phyloP scores from a whole-genome alignment of 1,140 invertebrate genomes.

The Platorchestia sp. region DNA sequence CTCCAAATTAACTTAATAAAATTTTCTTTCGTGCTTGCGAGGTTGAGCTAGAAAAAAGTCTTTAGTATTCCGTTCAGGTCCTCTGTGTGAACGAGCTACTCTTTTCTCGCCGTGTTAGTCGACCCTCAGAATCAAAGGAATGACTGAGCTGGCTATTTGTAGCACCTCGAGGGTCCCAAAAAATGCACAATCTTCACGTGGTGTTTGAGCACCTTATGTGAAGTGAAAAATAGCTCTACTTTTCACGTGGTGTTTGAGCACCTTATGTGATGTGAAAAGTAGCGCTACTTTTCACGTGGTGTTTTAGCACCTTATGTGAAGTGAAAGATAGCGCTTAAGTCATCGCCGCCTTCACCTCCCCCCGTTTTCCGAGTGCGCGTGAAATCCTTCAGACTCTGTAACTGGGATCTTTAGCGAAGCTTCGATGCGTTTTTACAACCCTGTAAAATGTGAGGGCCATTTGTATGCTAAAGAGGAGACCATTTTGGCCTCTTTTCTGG shows the following conservation, averaged over 20 bases:
- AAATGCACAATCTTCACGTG: not conserved
- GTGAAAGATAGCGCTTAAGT: not conserved
- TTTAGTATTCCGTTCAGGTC: not conserved
- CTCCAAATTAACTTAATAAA: not conserved
- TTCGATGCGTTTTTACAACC: not conserved
- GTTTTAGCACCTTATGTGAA: not conserved
- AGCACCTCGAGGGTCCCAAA: not conserved
- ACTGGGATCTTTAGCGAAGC: slow-evolving; percentile 10
- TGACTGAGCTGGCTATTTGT: not conserved
- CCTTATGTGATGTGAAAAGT: not conserved
- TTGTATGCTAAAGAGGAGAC: slow-evolving; percentile 38
- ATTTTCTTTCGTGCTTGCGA: not conserved
- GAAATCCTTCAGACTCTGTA: slow-evolving; percentile 16
- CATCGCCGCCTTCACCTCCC: not conserved
- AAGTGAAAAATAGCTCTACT: not conserved
- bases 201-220: not conserved
- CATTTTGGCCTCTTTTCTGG: slow-evolving; percentile 11
- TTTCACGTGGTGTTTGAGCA: not conserved
- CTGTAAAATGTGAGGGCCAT: slow-evolving; percentile 27
- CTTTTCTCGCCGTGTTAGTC: not conserved
- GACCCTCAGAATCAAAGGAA: not conserved
- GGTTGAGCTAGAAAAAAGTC: not conserved
- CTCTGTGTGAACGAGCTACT: not conserved
- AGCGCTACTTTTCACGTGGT: too few species aligned
- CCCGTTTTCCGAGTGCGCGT: not conserved